Conservation (phyloP, 2,888 invertebrate species). For the Mythimna pallens region DNA sequence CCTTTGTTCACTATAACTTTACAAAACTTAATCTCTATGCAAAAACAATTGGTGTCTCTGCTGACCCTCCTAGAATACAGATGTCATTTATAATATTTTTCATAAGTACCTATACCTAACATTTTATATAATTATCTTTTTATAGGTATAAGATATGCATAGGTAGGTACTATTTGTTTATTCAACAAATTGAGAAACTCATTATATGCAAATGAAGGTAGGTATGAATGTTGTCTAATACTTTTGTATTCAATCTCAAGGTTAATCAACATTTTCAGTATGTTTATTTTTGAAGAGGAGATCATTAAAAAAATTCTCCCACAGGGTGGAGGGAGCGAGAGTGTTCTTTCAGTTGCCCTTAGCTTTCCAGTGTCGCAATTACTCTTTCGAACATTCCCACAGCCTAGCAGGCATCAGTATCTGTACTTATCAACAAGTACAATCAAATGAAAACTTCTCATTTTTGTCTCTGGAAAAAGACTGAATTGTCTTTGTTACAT, state of each 20-base stretch:
- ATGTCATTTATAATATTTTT: neutral
- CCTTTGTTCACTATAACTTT: neutral
- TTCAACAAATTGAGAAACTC: slow-evolving; percentile 49
- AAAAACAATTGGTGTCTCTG: neutral
- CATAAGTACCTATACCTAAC: neutral
- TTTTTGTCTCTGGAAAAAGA: slow-evolving; percentile 46
- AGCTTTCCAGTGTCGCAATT: no score
- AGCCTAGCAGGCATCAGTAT: slow-evolving; percentile 7
- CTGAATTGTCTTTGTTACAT: slow-evolving; percentile 31
- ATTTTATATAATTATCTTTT: no score
- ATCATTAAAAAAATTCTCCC: no score
- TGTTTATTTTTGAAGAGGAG: no score
- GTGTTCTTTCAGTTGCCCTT: no score
- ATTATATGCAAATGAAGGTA: slow-evolving; percentile 58
- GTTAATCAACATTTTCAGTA: slow-evolving; percentile 24
- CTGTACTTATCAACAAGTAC: slow-evolving; percentile 29
- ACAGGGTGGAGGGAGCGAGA: no score
- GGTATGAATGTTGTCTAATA: slow-evolving; percentile 35
- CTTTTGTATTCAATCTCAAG: slow-evolving; percentile 42
- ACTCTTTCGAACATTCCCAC: no score
- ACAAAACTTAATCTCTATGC: neutral
- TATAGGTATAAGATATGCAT: no score
- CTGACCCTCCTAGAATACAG: slow-evolving; percentile 1
- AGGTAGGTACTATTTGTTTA: slow-evolving; percentile 13
- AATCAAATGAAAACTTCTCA: slow-evolving; percentile 29